Evolutionary conservation across 1,140 invertebrate genomes (phyloP), one percentile per base, ranked within the genome.

Genomic region (Drosophila asahinai): DNA sequence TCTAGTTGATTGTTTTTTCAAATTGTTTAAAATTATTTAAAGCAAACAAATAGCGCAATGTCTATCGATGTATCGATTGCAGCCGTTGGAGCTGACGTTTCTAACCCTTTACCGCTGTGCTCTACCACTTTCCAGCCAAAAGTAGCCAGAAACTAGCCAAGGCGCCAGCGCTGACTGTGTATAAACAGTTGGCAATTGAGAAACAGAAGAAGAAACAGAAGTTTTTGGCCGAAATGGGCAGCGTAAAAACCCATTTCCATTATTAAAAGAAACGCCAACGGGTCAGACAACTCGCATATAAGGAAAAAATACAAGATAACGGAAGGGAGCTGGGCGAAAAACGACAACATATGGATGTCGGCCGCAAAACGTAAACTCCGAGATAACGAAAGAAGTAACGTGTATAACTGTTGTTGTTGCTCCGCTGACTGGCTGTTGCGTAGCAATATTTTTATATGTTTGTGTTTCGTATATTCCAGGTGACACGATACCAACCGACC

Each of bases 151-250:
- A 58, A 63, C 33, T 7, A 54, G 55, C 65, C 61, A 45, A 47
- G 15, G 19, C 57, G 54, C 27, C 80, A 48, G 61, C 61, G 57
- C 62, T 42, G 33, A 25, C 43, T 83, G 77, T 84, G 77, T 76
- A 81, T 89, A 87, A 89, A 89, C 84, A 89, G 84, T 83, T 86
- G 83, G 74, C 80, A 65, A 58, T 36, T 54, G n/a, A 64, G 66
- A 55, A 66, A 75, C 45, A 42, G 40, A 62, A 52, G 15, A 42
- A 48, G 52, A 63, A 64, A 80, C 55, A 49, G 45, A 60, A 42
- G 80, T 22, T 42, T 73, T 68, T 63, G 27, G 22, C 9, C 36
- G 33, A 59, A 80, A 74, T 73, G 65, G 62, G 51, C 65, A 67
- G 54, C 60, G 77, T 74, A 77, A 78, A 70, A 77, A 49, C 15